These are phyloP conservation scores for Spilogale gracilis DNA, from an alignment of 2,113 vertebrate species.

Conservation along the genomic window DNA sequence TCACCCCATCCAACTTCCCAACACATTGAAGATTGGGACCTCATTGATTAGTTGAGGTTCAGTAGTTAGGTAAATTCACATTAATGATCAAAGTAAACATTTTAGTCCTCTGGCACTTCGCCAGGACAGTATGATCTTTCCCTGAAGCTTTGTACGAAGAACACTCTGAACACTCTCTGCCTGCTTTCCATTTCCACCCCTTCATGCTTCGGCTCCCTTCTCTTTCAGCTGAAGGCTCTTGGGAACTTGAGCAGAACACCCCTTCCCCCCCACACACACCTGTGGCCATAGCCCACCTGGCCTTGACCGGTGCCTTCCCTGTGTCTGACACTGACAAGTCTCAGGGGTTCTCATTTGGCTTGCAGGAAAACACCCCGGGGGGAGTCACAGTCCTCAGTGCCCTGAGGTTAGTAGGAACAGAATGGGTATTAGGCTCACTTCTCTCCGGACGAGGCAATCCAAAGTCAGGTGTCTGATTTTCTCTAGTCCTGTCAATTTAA, in stretches of 20 bases:
- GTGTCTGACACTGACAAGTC: not conserved
- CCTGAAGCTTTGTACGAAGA: not conserved
- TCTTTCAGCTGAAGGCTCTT: not conserved
- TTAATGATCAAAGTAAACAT: not conserved
- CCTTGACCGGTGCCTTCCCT: not conserved
- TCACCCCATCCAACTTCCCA: conserved; percentile 83
- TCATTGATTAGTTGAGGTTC: conserved; percentile 84
- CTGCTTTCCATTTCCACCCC: not conserved
- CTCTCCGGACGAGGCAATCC: not conserved
- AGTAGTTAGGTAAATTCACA: conserved; percentile 81
- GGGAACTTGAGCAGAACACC: not conserved
- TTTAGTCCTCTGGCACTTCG: not conserved
- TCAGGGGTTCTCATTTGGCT: not conserved
- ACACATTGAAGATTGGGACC: conserved; percentile 85
- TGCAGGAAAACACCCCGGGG: not conserved
- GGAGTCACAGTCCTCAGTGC: not conserved
- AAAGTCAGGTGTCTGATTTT: not conserved
- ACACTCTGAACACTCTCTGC: not conserved
- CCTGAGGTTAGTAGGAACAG: not conserved
- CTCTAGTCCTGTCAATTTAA: not conserved
- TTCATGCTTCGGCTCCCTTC: not conserved
- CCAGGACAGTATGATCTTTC: not conserved
- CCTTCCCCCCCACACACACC: fast-evolving
- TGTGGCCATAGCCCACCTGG: not conserved
- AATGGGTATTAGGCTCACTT: not conserved